Evolutionary conservation across 2,888 invertebrate species (phyloP), one percentile per base, ranked within the genome.

Genomic region (Harpalus rufipes): DNA sequence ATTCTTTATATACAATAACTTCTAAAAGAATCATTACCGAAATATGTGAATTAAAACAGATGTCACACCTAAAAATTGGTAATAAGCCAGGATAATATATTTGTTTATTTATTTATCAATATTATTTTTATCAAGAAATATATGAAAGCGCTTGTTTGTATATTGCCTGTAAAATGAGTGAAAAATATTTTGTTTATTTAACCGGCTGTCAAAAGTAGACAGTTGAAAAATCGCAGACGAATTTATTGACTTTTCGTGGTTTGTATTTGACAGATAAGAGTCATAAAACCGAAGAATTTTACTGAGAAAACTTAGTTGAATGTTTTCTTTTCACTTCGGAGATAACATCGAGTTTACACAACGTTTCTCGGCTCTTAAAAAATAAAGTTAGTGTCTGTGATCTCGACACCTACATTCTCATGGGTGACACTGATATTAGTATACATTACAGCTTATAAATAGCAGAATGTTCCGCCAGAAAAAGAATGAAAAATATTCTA

Each of bases 401-500:
- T 78, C 58, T 56, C 56, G 14, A 25, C 44, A 32, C 58, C 65
- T 68, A 63, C 63, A 61, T 56, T 21, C 68, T 51, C 65, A 56
- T 68, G 51, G 68, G 39, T 81, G 81, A 68, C 81, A 81, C 41
- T 58, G 78, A 78, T 78, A 68, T 51, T 32, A 51, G 44, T 51
- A 68, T 68, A 63, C 25, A 81, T 81, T 81, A 25, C 44, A 21
- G 12, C 51, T 81, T 68, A 81, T 51, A 81, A 81, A 56, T 68
- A 65, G 63, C 32, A 41, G 44, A 44, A 63, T 63, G 59, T 79
- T 59, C 25, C n/a, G 59, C 41, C 63, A 65, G 18, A 81, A 81
- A 44, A 80, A 61, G 39, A 59, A 80, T 59, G 18, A 80, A 80
- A 79, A 81, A 41, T 81, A 81, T 63, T 56, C 65, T 68, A 68